A percentile compares a stretch with the other conserved stretches of the same genome.
Conservation (phyloP, 2,113 vertebrate species). For the Hydropotes inermis region DNA sequence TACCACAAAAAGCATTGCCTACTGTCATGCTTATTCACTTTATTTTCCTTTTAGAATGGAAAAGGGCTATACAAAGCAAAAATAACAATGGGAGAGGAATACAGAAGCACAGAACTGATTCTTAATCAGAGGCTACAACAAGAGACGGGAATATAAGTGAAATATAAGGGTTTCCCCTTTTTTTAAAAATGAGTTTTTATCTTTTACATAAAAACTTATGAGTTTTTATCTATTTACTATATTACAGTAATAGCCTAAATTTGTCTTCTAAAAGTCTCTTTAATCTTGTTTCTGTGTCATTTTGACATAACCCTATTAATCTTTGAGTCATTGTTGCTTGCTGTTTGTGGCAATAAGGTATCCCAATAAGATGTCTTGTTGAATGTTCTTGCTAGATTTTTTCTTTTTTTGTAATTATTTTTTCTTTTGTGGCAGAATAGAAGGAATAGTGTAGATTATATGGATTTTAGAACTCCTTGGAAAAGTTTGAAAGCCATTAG, state of each 20-base stretch:
- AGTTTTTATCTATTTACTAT: background rate
- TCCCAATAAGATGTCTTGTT: background rate
- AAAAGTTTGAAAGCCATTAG: slow-evolving; percentile 25
- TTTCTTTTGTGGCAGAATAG: background rate
- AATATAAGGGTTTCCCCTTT: background rate
- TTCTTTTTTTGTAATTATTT: background rate
- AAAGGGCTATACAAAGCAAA: background rate
- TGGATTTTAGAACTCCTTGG: slow-evolving; percentile 11
- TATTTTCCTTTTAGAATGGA: background rate
- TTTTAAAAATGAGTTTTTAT: background rate
- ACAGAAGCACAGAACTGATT: background rate
- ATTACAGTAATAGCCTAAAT: background rate
- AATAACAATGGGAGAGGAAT: background rate
- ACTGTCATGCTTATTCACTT: background rate
- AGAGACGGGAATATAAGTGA: background rate
- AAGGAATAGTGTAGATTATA: background rate
- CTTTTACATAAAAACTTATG: background rate
- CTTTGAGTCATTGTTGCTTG: background rate
- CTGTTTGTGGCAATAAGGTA: background rate
- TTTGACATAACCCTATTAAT: background rate
- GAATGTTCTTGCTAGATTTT: background rate
- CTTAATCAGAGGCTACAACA: background rate
- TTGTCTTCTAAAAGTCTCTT: background rate
- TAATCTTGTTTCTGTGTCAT: background rate
- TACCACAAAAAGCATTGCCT: background rate